Evolutionary conservation across 2,888 invertebrate genomes (phyloP), one percentile per base, ranked within the genome.

Genomic region (Amphimallon solstitiale): DNA sequence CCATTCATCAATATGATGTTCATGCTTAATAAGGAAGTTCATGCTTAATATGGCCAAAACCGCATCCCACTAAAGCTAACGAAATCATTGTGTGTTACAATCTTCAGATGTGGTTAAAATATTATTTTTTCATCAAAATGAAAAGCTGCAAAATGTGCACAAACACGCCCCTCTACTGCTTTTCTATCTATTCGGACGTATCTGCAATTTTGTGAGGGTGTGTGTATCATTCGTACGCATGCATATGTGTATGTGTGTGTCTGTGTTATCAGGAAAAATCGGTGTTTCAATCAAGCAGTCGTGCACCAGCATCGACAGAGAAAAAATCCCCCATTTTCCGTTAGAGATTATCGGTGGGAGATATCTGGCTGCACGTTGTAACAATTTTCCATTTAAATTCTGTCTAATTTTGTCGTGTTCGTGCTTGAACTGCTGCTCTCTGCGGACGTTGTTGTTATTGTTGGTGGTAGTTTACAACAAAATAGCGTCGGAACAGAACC

Each of bases 311-410:
- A 51, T 14, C 29, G 6, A 15, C 34, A 15, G 51, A 7, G 34
- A 51, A 45, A 51, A 51, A 51, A 34, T 34, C 34, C 51, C 29
- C 34, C 15, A 34, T 51, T 51, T 51, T 51, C 51, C 51, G 51
- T 17, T 34, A 51, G 34, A 51, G 51, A 51, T 51, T 51, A 51
- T 51, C 51, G 9, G 51, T 15, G 12, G 2, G 15, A 51, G 51
- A 51, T 51, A 51, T 34, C 51, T 51, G 14, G 15, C 14, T n/a
- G 10, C 29, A 35, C 15, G 51, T 51, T 51, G 34, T 9, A 35
- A 34, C 14, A 51, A 51, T 51, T 51, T 51, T 51, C 51, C 51
- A 51, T 51, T 51, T 34, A 34, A 34, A 51, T 34, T 51, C 51
- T 34, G 34, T 51, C 29, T 34, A 51, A 51, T 51, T 51, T 51